A percentile compares a stretch with the other conserved stretches of the same genome.
phyloP scores from a whole-genome alignment of 2,113 vertebrate genomes.

The Triplophysa rosa region DNA sequence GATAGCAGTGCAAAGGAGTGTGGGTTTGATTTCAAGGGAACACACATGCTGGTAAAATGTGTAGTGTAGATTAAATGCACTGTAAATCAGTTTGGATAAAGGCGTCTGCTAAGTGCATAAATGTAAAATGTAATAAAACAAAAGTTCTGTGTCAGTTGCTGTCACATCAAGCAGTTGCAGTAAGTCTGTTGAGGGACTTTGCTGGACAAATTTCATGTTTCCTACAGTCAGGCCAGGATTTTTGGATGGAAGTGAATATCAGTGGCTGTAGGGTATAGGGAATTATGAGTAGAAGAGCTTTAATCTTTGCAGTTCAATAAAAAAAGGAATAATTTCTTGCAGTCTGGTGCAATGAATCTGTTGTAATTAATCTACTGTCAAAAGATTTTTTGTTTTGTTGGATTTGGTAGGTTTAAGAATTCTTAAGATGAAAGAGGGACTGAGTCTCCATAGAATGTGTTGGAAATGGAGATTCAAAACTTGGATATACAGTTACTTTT shows the following conservation, averaged over 20 bases:
- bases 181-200: neutral
- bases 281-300: neutral
- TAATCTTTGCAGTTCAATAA: no score
- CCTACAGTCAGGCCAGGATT: neutral
- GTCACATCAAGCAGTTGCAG: neutral
- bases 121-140: neutral
- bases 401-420: neutral
- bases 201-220: neutral
- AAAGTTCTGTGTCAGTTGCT: neutral
- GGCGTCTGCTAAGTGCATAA: no score
- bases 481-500: neutral
- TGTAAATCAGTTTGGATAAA: no score
- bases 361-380: neutral
- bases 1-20: no score
- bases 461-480: neutral
- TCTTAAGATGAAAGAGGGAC: conserved; percentile 1
- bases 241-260: neutral
- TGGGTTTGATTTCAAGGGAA: no score
- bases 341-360: neutral
- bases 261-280: neutral
- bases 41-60: no score
- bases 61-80: no score
- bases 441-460: neutral
- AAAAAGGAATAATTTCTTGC: neutral
- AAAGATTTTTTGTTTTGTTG: neutral